Evolutionary conservation across 1,140 invertebrate genomes (phyloP), one percentile per base, ranked within the genome.

Genomic region (Tetramorium simillimum): DNA sequence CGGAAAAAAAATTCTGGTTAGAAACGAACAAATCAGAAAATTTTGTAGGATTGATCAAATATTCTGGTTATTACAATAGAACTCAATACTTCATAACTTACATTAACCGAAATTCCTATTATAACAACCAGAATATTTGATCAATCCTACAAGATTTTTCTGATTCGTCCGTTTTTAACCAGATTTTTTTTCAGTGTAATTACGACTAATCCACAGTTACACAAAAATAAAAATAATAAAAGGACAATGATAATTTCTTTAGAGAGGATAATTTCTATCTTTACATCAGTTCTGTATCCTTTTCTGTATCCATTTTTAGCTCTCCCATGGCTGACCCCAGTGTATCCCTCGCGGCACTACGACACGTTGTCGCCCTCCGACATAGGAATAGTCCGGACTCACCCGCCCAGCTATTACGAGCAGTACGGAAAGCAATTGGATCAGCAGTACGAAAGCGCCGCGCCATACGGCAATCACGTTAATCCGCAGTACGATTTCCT

Each of bases 371-470:
- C 92, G 2, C 46, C 91, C 21, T 91, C 91, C 0, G 93, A 94
- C 24, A 93, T 93, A 33, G 93, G 93, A 12, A 93, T 93, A 9
- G 89, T 93, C 3, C 90, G 92, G 33, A 93, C 92, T 0, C 93
- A 93, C 67, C 93, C 93, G 9, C 76, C 92, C n/a, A 86, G 76
- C 49, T 93, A 92, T 58, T 94, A 94, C 65, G 93, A 94, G 10
- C 93, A 92, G 72, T 94, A 92, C 7, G 89, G 86, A 16, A 90
- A 82, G 53, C 91, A 92, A 24, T 90, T 90, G 49, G 90, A 75
- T 1, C 91, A 92, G 51, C 93, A 93, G 49, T 94, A 93, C 72
- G 93, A 93, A 0, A 49, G 53, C 0, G 67, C 65, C 12, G 51
- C 90, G 18, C 93, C 91, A 18, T 94, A 93, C n/a, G 90, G 88